These are phyloP conservation scores for Lottia scabra DNA, from an alignment of 2,888 invertebrate genomes.

Conservation along the genomic window DNA sequence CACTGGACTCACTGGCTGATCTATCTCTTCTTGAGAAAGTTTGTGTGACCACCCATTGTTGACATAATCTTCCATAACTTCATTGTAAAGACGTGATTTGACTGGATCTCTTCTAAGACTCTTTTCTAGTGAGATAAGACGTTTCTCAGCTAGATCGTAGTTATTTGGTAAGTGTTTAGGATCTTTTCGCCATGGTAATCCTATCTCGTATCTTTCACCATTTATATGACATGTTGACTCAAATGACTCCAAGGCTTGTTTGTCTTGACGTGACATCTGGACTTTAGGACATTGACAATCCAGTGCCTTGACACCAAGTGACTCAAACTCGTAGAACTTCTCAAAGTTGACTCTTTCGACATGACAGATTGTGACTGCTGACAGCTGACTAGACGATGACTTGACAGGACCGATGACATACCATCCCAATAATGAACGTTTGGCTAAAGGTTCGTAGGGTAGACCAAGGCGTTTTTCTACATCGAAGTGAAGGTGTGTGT, in stretches of 20 bases:
- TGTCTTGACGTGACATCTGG: neutral
- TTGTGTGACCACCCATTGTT: too few relatives aligned
- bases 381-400: neutral
- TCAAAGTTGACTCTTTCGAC: neutral
- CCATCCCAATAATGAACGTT: neutral
- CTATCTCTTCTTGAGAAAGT: too few relatives aligned
- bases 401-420: neutral
- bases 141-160: too few relatives aligned
- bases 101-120: too few relatives aligned
- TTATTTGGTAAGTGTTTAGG: too few relatives aligned
- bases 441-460: neutral
- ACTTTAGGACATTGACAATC: conserved; percentile 1
- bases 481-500: neutral
- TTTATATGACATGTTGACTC: conserved; percentile 4
- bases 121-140: too few relatives aligned
- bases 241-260: neutral
- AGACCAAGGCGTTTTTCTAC: neutral
- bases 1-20: too few relatives aligned
- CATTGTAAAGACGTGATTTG: too few relatives aligned
- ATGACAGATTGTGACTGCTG: neutral
- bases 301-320: neutral
- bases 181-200: too few relatives aligned
- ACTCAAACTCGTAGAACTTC: neutral
- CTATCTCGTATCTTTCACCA: too few relatives aligned
- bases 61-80: too few relatives aligned